Evolutionary conservation across 2,797 vertebrate genomes (phyloP), one percentile per base, ranked within the genome.

Genomic region (Bryconaethiops microstoma): DNA sequence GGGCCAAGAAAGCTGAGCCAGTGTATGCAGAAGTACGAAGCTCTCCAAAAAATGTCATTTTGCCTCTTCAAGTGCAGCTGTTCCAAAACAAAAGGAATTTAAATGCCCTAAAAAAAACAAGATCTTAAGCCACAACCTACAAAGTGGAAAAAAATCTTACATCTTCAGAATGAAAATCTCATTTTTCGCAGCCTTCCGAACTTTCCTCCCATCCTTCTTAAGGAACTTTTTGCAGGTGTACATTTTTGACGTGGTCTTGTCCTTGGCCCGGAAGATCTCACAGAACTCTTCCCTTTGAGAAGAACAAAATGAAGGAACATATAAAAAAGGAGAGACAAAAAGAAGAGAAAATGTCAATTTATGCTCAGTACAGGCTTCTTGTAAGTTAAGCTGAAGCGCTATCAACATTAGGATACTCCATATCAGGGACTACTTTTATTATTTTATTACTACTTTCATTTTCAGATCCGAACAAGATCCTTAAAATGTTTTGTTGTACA

Each of bases 131-230:
- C 12, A 14, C 48, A 50, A 2, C 48, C 48, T 21, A n/a, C 16
- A 19, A 68, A 68, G 48, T 14, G 14, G 1, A 68, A 48, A 68
- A 0, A 65, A 19, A 65, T 5, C n/a, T 95, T 85, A 98, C 98
- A 99, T 98, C 91, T 98, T 99, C 72, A 99, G 92, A 87, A 99
- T 99, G 86, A 96, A 93, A 78, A 99, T 99, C 92, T 99, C 98
- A 4, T 99, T 99, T 92, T 99, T 99, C 19, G 98, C 98, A 0
- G 97, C 97, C 90, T 98, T 99, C 82, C 98, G 93, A 84, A 99
- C 97, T 91, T 98, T 99, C 82, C 97, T 95, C 75, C 97, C 97
- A 1, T 99, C 97, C 72, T 97, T 96, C 90, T 99, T 99, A 90
- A 97, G 90, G 89, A 99, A 99, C 88, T 97, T 97, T 94, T 99